Base-by-base conservation (phyloP, 1,140 invertebrate genomes). In the Ostrea edulis region DNA sequence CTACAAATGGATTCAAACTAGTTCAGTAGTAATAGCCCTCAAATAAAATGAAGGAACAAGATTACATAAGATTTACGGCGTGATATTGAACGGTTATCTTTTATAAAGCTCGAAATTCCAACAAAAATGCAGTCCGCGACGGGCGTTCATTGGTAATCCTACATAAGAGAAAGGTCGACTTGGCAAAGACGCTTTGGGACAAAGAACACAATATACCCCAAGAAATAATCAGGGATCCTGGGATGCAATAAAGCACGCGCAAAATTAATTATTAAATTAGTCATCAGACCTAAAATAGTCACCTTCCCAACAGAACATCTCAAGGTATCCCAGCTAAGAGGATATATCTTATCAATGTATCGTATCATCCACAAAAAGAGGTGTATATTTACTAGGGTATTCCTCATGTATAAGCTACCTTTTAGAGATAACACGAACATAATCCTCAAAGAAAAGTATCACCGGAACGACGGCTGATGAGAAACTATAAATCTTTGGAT, bases 221-320 rank as follows among this genome's bases (percentile, higher is more conserved):
- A 35, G 68, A 25, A 14, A 77, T 77, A 29, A 77, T 77, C 25
- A 35, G 14, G 68, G 29, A 77, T 77, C 68, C 68, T 25, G 20
- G 68, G 29, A 77, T 77, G 68, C 17, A 77, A 77, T 77, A 77
- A 77, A 77, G 29, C 68, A 77, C 68, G 29, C 68, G 25, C 35
- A 44, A 77, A 71, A 77, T 77, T 77, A 77, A 77, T 77, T 77
- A 77, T 77, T 77, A 77, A 77, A 77, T 77, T 77, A 77, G 68
- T 77, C 68, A 77, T 35, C 25, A 77, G 29, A 25, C 29, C 68
- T 77, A 25, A 29, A 25, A 12, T 77, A 22, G 68, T 35, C 68
- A 77, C 68, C 68, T 77, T 77, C 68, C 14, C 68, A 77, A 77
- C 68, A 35, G 25, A 77, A 25, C 68, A 77, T 29, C 68, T 62